phyloP scores from a whole-genome alignment of 2,797 vertebrate species.

The Siniperca scherzeri region DNA sequence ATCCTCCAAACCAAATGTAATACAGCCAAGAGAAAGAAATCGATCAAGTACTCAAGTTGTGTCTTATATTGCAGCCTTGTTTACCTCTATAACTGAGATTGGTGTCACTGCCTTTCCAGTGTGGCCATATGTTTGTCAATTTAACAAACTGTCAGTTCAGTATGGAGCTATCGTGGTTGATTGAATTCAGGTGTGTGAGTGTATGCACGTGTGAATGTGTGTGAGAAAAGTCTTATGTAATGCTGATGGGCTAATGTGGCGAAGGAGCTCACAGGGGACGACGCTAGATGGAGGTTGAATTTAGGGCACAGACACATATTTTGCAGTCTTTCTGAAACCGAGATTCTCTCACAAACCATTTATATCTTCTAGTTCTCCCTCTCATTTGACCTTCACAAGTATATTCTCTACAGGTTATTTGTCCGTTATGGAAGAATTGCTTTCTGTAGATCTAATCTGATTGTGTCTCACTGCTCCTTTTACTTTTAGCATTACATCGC shows the following conservation, averaged over 20 bases:
- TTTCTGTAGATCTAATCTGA: conserved; percentile 55
- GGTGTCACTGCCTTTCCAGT: not conserved
- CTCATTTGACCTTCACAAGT: conserved; percentile 56
- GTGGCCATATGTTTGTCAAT: not conserved
- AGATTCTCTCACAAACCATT: not conserved
- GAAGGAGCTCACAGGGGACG: conserved; percentile 40
- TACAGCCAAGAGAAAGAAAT: conserved; percentile 38
- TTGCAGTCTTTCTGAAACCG: conserved; percentile 26
- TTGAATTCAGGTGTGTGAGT: conserved; percentile 65
- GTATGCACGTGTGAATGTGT: conserved; percentile 37
- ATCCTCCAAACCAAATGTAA: conserved; percentile 33
- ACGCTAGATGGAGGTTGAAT: conserved; percentile 56
- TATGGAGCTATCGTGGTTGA: conserved; percentile 4
- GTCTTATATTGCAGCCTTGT: conserved; percentile 45
- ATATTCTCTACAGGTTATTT: conserved; percentile 32
- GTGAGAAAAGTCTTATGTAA: conserved; percentile 72
- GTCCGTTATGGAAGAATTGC: conserved; percentile 28
- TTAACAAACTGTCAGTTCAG: not conserved
- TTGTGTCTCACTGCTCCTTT: conserved; percentile 37
- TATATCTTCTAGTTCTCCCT: not conserved
- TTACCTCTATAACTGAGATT: conserved; percentile 35
- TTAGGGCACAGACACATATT: conserved; percentile 65
- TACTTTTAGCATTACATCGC: conserved; percentile 30
- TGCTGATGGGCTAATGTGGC: conserved; percentile 62
- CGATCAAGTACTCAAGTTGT: conserved; percentile 14